Base-by-base conservation (phyloP, 2,888 invertebrate genomes). In the Torymus texanus region DNA sequence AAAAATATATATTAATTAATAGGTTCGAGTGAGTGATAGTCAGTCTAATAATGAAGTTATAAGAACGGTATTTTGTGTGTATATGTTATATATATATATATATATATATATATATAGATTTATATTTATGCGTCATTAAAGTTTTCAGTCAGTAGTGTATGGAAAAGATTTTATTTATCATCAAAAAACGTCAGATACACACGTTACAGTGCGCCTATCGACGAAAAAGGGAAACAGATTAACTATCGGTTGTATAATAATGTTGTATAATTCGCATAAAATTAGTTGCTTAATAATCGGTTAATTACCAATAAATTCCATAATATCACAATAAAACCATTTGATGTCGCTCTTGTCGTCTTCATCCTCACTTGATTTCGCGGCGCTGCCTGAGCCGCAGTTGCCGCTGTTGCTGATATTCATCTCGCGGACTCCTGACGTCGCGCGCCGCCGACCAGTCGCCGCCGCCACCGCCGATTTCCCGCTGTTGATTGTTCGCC, bases 171-270 rank as follows among this genome's bases (percentile, higher is more conserved):
- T 84, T 86, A 87, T 88, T 88, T 86, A 84, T 85, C 84, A 83
- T 88, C 85, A 87, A 89, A 88, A 89, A 90, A 88, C 87, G 86
- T 86, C 85, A 86, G 84, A 86, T 88, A 88, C 86, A 86, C 88
- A 87, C 87, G 84, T 86, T 87, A 89, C 86, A 88, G 85, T 88
- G 87, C 86, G 86, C 73, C 70, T 84, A 86, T 85, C 85, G 88
- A 87, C 86, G 75, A 18, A 78, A 83, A 85, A 86, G 87, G 87
- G 87, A 87, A 86, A 88, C 88, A 87, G 87, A 87, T 88, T 86
- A 86, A 88, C 88, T 88, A 88, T 88, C 85, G 24, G 63, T 55
- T 75, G 86, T 86, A 86, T 86, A 85, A 86, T 86, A 84, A 80
- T 82, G 85, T 88, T 41, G 86, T 88, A 89, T 88, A 88, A 85